Evolutionary conservation across 2,797 vertebrate species (phyloP).

Genomic region (Sebastes variabilis): DNA sequence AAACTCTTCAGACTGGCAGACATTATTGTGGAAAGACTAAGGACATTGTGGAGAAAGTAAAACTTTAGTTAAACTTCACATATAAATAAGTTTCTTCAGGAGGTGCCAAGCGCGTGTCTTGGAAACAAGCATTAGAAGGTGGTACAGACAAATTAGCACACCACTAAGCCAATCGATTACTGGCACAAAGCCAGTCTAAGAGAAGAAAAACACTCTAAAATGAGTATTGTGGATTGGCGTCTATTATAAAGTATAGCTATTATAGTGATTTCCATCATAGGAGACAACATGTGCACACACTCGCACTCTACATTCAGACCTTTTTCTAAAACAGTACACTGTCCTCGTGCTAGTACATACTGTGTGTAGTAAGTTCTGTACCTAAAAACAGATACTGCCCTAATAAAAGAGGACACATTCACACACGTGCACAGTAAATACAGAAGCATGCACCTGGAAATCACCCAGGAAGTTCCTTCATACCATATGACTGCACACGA

Average conservation of each 20-base stretch:
- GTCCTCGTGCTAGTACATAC: constrained; percentile 11
- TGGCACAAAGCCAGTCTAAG: constrained; percentile 6
- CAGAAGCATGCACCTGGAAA: constrained; percentile 7
- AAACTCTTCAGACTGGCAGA: neutral
- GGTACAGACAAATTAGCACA: constrained; percentile 25
- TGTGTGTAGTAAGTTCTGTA: neutral
- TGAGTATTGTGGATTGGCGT: neutral
- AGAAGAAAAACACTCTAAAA: constrained; percentile 12
- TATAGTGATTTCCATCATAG: neutral
- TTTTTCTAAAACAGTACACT: neutral
- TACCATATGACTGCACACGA: neutral
- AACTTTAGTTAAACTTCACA: neutral
- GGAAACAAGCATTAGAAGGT: constrained; percentile 11
- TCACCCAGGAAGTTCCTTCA: constrained; percentile 18
- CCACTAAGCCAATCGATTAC: constrained; percentile 10
- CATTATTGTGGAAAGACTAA: neutral
- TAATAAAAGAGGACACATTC: neutral
- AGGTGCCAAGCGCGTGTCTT: neutral
- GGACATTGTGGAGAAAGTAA: neutral
- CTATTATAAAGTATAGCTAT: neutral
- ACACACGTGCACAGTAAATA: neutral
- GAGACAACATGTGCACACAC: neutral
- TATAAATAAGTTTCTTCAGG: neutral
- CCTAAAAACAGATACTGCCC: neutral
- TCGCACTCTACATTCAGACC: neutral